These are phyloP conservation scores for Anolis apletophallus DNA, from an alignment of 2,797 vertebrate genomes.

Conservation along the genomic window DNA sequence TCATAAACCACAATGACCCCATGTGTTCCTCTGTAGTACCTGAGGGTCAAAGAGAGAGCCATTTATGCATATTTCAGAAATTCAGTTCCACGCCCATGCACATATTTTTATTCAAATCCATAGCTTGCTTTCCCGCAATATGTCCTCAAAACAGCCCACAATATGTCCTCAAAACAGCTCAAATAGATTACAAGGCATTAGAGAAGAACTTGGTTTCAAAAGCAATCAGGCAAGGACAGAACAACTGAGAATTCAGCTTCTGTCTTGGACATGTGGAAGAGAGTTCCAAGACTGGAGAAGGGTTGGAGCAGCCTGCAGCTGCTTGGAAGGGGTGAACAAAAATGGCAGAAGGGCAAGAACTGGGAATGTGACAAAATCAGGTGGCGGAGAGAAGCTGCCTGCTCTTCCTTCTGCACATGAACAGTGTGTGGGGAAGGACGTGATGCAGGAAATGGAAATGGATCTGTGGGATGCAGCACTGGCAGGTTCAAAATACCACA, in stretches of 20 bases:
- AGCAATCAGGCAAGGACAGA: neutral
- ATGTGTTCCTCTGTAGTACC: conserved; percentile 97
- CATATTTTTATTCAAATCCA: too few relatives aligned
- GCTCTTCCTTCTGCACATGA: neutral
- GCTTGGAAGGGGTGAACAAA: neutral
- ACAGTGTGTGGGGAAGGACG: conserved; percentile 9
- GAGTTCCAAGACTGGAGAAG: neutral
- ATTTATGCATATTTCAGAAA: neutral
- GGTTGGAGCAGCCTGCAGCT: neutral
- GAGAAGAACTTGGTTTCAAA: neutral
- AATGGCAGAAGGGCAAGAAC: neutral
- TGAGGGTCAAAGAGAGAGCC: conserved; percentile 63
- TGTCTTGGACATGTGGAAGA: neutral
- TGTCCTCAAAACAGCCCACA: too few relatives aligned
- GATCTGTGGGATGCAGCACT: conserved; percentile 39
- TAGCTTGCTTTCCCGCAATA: neutral
- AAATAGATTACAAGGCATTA: neutral
- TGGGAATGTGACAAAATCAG: neutral
- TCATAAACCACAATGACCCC: conserved; percentile 99
- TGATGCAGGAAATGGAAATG: neutral
- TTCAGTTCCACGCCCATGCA: neutral
- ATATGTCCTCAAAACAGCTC: neutral
- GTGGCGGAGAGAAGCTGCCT: neutral
- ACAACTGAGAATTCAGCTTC: too few relatives aligned
- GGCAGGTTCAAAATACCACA: conserved; percentile 23